Conservation (phyloP, 1,140 invertebrate genomes). For the Papilio aristodemus region DNA sequence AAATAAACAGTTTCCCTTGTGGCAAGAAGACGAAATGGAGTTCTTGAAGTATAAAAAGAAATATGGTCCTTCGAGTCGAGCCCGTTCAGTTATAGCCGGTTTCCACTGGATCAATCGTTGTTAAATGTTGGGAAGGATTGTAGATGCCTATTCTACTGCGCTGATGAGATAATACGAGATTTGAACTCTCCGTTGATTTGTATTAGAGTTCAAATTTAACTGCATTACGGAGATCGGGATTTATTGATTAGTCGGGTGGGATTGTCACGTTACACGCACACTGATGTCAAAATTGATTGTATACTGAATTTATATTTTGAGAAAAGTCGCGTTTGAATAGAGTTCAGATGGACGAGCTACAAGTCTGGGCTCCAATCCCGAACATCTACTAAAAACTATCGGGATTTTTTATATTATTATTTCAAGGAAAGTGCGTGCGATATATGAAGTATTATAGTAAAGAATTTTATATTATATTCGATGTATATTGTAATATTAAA, state of each 20-base stretch:
- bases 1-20: conserved; percentile 3
- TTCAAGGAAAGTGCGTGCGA: background rate
- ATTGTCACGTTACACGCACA: conserved; percentile 26
- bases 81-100: background rate
- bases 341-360: background rate
- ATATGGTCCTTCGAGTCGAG: conserved; percentile 6
- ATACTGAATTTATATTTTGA: background rate
- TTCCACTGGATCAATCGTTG: conserved; percentile 43
- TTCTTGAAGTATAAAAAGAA: background rate
- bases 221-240: conserved; percentile 28
- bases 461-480: conserved; percentile 67
- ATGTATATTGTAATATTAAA: conserved; percentile 57
- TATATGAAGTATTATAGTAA: conserved; percentile 44
- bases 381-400: background rate
- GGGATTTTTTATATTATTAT: background rate
- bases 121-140: conserved; percentile 49
- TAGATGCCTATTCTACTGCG: conserved; percentile 29
- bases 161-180: no score
- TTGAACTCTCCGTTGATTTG: no score
- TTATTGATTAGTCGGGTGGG: conserved; percentile 14
- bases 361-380: no score
- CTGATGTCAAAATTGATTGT: conserved; percentile 8
- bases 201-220: conserved; percentile 19
- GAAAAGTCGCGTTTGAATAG: no score
- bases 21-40: background rate